A percentile compares a stretch with the other conserved stretches of the same genome.
Evolutionary conservation across 1,140 invertebrate genomes (phyloP).

Genomic region (Metaphire vulgaris): DNA sequence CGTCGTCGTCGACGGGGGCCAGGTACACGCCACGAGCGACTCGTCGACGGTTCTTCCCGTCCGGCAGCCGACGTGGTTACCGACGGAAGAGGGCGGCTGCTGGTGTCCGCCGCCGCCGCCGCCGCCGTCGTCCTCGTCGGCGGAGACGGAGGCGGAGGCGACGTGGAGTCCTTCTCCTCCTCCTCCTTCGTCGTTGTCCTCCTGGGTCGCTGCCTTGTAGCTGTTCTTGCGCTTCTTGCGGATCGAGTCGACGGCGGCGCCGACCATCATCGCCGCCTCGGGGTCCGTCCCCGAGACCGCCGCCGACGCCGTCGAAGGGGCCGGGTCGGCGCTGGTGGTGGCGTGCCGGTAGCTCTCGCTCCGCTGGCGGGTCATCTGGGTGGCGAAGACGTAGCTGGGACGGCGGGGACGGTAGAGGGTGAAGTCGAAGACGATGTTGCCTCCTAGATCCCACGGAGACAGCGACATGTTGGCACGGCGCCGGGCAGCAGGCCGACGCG

Average conservation of each 20-base stretch:
- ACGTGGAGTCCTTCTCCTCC: no score
- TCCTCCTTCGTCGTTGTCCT: constrained; percentile 28
- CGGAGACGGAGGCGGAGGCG: neutral
- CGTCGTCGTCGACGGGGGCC: no score
- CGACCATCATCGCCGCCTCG: constrained; percentile 7
- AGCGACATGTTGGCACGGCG: constrained; percentile 35
- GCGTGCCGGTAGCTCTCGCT: constrained; percentile 48
- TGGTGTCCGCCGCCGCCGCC: neutral
- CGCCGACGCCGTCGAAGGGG: constrained; percentile 30
- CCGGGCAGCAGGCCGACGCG: no score
- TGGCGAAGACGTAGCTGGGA: constrained; percentile 49
- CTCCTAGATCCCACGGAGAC: constrained; percentile 43
- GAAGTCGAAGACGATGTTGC: constrained; percentile 45
- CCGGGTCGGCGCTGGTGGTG: constrained; percentile 36
- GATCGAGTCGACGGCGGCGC: constrained; percentile 39
- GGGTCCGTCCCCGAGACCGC: neutral
- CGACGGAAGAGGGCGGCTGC: neutral
- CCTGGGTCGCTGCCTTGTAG: constrained; percentile 40
- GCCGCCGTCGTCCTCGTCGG: neutral
- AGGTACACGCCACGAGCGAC: neutral
- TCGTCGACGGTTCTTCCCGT: neutral
- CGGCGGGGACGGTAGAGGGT: constrained; percentile 45
- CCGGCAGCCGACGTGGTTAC: neutral
- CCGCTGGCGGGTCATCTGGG: constrained; percentile 40
- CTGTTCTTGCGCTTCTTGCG: constrained; percentile 44